These are phyloP conservation scores for Goniozus legneri DNA, from an alignment of 1,140 invertebrate species.

Conservation along the genomic window DNA sequence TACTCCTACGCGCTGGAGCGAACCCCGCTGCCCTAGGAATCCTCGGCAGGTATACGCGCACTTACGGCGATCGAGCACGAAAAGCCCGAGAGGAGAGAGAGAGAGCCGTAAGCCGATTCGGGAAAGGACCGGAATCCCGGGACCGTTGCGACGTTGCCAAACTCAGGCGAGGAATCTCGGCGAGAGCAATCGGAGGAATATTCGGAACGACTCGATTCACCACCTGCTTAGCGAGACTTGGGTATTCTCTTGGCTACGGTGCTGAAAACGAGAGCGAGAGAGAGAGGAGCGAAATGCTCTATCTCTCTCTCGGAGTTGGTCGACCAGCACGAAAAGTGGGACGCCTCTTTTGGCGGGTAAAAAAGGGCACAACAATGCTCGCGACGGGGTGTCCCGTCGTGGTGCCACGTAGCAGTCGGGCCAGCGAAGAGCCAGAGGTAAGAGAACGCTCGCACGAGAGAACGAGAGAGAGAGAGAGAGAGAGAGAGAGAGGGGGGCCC, in stretches of 20 bases:
- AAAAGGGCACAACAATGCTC: slow-evolving; percentile 35
- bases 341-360: slow-evolving; percentile 20
- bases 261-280: slow-evolving; percentile 1
- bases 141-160: too few species aligned
- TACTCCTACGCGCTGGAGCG: slow-evolving; percentile 3
- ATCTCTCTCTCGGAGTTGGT: too few species aligned
- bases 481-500: slow-evolving; percentile 14
- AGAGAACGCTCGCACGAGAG: slow-evolving; percentile 14
- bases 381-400: slow-evolving; percentile 34
- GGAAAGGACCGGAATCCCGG: too few species aligned
- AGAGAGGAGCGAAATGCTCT: background rate
- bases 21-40: background rate
- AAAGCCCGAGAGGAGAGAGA: too few species aligned
- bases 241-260: slow-evolving; percentile 3
- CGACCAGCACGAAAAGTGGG: slow-evolving; percentile 24
- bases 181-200: too few species aligned
- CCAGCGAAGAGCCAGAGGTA: slow-evolving; percentile 1
- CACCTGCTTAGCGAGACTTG: too few species aligned
- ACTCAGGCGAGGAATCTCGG: too few species aligned
- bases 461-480: slow-evolving; percentile 10
- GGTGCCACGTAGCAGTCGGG: slow-evolving; percentile 22
- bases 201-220: too few species aligned
- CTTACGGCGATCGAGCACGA: too few species aligned
- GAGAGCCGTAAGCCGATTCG: slow-evolving; percentile 12
- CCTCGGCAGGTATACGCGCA: too few species aligned